These are phyloP conservation scores for Emydura subglobosa DNA, from an alignment of 2,113 vertebrate species.

Conservation along the genomic window DNA sequence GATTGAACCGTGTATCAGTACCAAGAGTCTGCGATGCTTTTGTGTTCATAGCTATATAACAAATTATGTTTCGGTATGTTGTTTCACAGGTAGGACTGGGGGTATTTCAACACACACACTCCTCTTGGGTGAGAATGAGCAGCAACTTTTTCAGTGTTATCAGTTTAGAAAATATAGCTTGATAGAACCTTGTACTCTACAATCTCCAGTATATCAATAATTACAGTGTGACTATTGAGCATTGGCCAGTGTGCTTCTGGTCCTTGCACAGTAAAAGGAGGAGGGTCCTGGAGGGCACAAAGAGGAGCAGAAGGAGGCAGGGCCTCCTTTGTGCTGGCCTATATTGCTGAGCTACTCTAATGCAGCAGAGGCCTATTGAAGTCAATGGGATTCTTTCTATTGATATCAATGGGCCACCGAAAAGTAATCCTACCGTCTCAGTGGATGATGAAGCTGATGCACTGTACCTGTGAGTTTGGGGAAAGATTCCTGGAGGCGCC, in stretches of 20 bases:
- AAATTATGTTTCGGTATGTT: accelerated
- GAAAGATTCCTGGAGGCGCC: background rate
- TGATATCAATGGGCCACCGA: background rate
- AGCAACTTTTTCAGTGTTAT: background rate
- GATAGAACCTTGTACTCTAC: background rate
- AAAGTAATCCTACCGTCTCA: background rate
- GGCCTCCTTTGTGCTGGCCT: background rate
- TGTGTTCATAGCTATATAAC: background rate
- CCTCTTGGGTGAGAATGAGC: background rate
- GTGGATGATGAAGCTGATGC: background rate
- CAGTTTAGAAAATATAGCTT: background rate
- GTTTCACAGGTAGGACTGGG: background rate
- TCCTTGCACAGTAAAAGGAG: background rate
- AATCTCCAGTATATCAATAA: background rate
- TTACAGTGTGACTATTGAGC: background rate
- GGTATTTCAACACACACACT: background rate
- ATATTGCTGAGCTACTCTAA: background rate
- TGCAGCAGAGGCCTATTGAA: background rate
- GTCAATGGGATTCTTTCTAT: background rate
- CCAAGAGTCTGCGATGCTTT: accelerated
- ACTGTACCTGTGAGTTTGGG: background rate
- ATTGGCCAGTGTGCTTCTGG: background rate
- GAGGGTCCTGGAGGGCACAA: background rate
- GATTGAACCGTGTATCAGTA: background rate
- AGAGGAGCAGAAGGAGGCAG: background rate